Base-by-base conservation (phyloP, 2,888 invertebrate species). In the Drosophila seclusa region DNA sequence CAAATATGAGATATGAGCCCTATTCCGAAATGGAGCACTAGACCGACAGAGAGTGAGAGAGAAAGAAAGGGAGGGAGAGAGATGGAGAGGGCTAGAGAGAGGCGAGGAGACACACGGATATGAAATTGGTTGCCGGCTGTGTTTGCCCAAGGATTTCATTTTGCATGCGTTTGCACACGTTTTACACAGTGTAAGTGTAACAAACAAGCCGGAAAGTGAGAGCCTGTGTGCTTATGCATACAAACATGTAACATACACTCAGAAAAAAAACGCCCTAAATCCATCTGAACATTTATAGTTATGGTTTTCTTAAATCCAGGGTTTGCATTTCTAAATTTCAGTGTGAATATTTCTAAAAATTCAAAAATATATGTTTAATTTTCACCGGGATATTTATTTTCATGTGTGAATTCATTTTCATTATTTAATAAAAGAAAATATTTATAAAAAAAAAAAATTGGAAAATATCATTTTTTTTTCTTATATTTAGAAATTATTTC, bases 111-210 rank as follows among this genome's bases (percentile, higher is more conserved):
- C 1, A 59, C 34, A 27, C n/a, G 32, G 16, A 32, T n/a, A 68
- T 45, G 31, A 69, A 27, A 72, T 72, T 61, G 40, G 61, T 31
- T 71, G 68, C 38, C 40, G 38, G 13, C 42, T 52, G 52, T 61
- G 45, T 75, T 68, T 71, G 24, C 40, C 75, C 52, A 72, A 58
- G 68, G 76, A 75, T 71, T 27, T 50, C n/a, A 11, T 50, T 71
- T 50, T 36, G 57, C 68, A 48, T 45, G 68, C 76, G 53, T 75
- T 72, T 53, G 71, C 71, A 68, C 75, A 67, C 74, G 42, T 55
- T 65, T 74, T 54, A 49, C 24, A 54, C 42, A 66, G 50, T 52
- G 38, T 57, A 70, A 45, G 24, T 45, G 45, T 45, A 8, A 8
- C 45, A 45, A 21, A 74, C 54, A 66, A 66, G 21, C 49, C 36